Evolutionary conservation across 2,797 vertebrate genomes (phyloP), one percentile per base, ranked within the genome.

Genomic region (Anniella stebbinsi): DNA sequence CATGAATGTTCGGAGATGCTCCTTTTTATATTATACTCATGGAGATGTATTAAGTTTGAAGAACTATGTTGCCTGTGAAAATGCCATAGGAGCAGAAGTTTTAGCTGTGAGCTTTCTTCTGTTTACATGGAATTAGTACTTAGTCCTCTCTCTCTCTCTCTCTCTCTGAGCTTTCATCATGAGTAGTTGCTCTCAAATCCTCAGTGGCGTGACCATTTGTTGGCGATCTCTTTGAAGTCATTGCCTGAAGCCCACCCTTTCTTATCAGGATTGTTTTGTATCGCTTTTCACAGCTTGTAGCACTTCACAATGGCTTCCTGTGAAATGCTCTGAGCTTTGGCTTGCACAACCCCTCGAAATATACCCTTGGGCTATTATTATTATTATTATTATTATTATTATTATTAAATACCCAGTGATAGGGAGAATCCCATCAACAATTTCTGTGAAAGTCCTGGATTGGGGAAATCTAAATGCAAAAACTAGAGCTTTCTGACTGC

Each of bases 121-220:
- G 3, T 76, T 67, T n/a, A 80, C 12, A n/a, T 51, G 69, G 57
- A 63, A 86, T 87, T 92, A 76, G 77, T 82, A 67, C 63, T 86
- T 33, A 87, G 77, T 45, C 70, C 25, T 60, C 85, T 15, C 93
- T 45, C 45, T 45, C 45, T 45, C 45, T 45, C 90, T 63, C 69
- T n/a, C 23, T 54, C 90, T 81, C 84, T 81, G 75, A 81, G 67
- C 25, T 75, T 90, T 91, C 91, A 92, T 93, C 92, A 76, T 85
- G 57, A 84, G 67, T 60, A 41, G 73, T 84, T 87, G 82, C 91
- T 87, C 36, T 87, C 87, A 84, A 80, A 89, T 69, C 45, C 83
- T 38, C 45, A 80, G 60, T 48, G 51, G 63, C 85, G 25, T 92
- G 80, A 91, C 93, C 86, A n/a, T 91, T 94, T 86, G 76, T 87